Base-by-base conservation (phyloP, 2,113 vertebrate genomes). In the Peromyscus californicus region DNA sequence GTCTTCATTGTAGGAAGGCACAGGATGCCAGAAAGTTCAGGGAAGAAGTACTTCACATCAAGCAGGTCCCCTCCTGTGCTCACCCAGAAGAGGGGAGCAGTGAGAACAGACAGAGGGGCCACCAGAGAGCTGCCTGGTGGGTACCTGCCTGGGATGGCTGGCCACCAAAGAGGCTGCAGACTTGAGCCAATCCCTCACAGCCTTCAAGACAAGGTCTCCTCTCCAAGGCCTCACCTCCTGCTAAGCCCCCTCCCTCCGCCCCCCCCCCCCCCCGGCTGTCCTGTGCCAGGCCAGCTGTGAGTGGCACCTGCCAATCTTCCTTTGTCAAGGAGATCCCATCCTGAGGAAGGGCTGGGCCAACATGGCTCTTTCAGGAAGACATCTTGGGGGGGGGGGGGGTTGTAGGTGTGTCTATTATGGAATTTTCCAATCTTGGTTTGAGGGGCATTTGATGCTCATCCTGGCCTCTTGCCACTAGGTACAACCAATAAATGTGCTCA, bases 331-430 rank as follows among this genome's bases (percentile, higher is more conserved):
- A 3, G 74, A 29, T 33, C 57, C 65, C 3, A 5, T 24, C 45
- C 69, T 33, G 22, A 2, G 36, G 39, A 67, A 24, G 26, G 54
- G 13, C 51, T 2, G 7, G 45, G 74, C 42, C 79, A 39, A 21
- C 45, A 36, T 0, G 13, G 54, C 0, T 33, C 69, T 57, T 67
- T 67, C 76, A 36, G 89, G 54, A 69, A 59, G 31, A 1, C 0
- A 0, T 5, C 42, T 51, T 54, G 54, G 6, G 48, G 36, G 59
- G 13, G 29, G 0, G 1, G 59, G 13, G 29, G 0, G 1, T 5
- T 36, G 6, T 36, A 10, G 82, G 59, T 33, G 83, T 16, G 19
- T 0, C 54, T 45, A 19, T 6, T 36, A n/a, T 5, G 65, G 33
- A 7, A 11, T 36, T 87, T 59, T 42, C 79, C 39, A 13, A 1